Percentiles rank a stretch among this genome's conserved stretches.
phyloP scores from a whole-genome alignment of 1,140 invertebrate species.

The fruit fly (Drosophila melanogaster) region Release_6_plus_ISO1_MT NC_004354.4:1948001-1948500 shows the following conservation, averaged over 20 bases:
- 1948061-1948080: slow-evolving; percentile 45
- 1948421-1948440: slow-evolving; percentile 16
- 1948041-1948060: slow-evolving; percentile 31
- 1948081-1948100: slow-evolving; percentile 62
- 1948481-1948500: slow-evolving; percentile 42
- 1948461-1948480: slow-evolving; percentile 18
- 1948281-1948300: slow-evolving; percentile 84
- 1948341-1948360: slow-evolving; percentile 64
- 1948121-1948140: slow-evolving; percentile 64
- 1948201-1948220: slow-evolving; percentile 49
- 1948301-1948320: slow-evolving; percentile 74
- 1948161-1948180: slow-evolving; percentile 63
- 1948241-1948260: slow-evolving; percentile 25
- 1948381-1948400: slow-evolving; percentile 69
- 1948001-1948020: slow-evolving; percentile 39
- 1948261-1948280: slow-evolving; percentile 42
- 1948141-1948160: slow-evolving; percentile 78
- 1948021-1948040: slow-evolving; percentile 59
- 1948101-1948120: slow-evolving; percentile 84
- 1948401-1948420: slow-evolving; percentile 43
- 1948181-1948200: slow-evolving; percentile 19
- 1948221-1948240: neutral
- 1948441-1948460: slow-evolving; percentile 8
- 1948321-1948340: slow-evolving; percentile 16
- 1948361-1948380: slow-evolving; percentile 80